Evolutionary conservation across 2,113 vertebrate species (phyloP), one percentile per base, ranked within the genome.

Genomic region (Alaudala cheleensis): DNA sequence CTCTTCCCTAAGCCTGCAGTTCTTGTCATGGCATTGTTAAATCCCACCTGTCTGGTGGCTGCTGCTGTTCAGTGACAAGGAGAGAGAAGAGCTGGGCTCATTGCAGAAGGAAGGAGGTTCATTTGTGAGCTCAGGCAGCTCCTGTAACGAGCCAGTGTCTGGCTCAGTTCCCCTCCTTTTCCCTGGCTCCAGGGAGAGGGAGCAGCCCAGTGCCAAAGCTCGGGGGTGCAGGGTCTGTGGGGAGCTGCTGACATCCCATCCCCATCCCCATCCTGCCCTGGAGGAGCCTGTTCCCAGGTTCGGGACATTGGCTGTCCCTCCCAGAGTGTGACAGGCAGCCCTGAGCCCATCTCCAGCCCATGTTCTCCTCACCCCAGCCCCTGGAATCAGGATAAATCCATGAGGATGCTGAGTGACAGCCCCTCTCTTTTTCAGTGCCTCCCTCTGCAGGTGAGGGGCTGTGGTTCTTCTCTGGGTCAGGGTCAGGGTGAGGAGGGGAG

Each of bases 111-210:
- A 58, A 28, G 34, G 26, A 81, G 23, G 50, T 19, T 90, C 29
- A 29, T 80, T 65, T 72, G 31, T 19, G 60, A 65, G 66, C 37
- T 73, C 28, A 45, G 58, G 58, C 44, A 79, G 65, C 29, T 88
- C 9, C 60, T 45, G 65, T 12, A 79, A 50, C 0, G 3, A 71
- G 23, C 10, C 23, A 5, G 17, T 33, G 42, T 21, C 40, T 77
- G 76, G 10, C 49, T 49, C 18, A 0, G 70, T 21, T 18, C 40
- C 28, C 29, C 61, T 72, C 2, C 0, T 44, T 65, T 45, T 39
- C 39, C 57, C 44, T 0, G 0, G 1, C 11, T 26, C 23, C 53
- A 18, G 6, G 5, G 64, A n/a, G 49, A 10, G 1, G 6, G 54
- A 70, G 42, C 19, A 50, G 64, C 72, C 23, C 37, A 37, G 37